A percentile compares a stretch with the other conserved stretches of the same genome.
These are phyloP conservation scores for Turritopsis rubra DNA, from an alignment of 30 jellyfish, hydroid and myxozoan genomes.

Conservation along the genomic window DNA sequence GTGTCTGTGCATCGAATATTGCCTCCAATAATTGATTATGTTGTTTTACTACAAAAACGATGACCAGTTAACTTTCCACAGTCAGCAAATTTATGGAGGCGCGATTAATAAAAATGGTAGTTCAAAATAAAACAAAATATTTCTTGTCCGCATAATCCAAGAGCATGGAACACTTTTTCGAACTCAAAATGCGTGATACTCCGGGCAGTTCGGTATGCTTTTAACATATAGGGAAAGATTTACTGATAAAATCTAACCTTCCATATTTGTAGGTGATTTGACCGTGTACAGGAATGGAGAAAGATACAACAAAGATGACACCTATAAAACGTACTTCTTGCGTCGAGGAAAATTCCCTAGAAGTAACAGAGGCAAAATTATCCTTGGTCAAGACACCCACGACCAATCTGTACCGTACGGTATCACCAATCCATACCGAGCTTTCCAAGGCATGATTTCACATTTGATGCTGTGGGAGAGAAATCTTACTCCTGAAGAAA, in stretches of 20 bases:
- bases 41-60: too few species aligned
- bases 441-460: not conserved
- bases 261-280: not conserved
- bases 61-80: too few species aligned
- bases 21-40: too few species aligned
- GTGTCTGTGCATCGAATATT: too few species aligned
- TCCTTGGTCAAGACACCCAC: slow-evolving; percentile 18
- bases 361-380: slow-evolving; percentile 1
- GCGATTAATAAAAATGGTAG: too few species aligned
- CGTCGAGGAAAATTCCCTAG: not conserved
- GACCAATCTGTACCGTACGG: slow-evolving; percentile 5
- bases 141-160: too few species aligned
- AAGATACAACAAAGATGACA: not conserved
- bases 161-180: too few species aligned
- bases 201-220: too few species aligned
- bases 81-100: too few species aligned
- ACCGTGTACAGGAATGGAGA: not conserved
- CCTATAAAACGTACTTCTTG: not conserved
- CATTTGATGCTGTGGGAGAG: slow-evolving; percentile 9
- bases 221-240: too few species aligned
- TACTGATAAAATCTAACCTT: not conserved
- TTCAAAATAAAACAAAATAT: too few species aligned
- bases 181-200: too few species aligned
- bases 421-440: slow-evolving; percentile 11
- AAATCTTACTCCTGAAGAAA: not conserved